These are phyloP conservation scores for Drepana arcuata DNA, from an alignment of 1,140 invertebrate species.

Conservation along the genomic window DNA sequence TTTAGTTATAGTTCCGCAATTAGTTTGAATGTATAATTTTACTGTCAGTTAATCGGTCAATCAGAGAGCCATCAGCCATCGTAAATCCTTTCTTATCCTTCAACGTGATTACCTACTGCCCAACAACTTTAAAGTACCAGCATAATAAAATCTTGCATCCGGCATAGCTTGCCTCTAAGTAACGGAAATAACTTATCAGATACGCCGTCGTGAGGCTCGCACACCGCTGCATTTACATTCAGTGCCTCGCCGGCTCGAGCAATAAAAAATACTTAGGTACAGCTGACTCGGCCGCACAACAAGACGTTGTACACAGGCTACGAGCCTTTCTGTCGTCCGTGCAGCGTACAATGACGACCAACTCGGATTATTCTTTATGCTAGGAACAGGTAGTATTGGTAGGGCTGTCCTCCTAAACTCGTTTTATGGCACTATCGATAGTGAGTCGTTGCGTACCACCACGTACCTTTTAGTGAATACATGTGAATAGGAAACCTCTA, in stretches of 20 bases:
- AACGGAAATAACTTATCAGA: constrained; percentile 60
- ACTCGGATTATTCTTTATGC: constrained; percentile 48
- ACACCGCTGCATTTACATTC: constrained; percentile 28
- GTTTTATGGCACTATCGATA: no score
- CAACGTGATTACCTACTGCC: not conserved
- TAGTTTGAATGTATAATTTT: no score
- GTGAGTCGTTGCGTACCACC: no score
- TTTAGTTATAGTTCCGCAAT: no score
- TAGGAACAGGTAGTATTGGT: constrained; percentile 46
- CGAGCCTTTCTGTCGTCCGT: constrained; percentile 36
- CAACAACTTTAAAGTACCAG: not conserved
- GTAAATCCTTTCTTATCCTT: no score
- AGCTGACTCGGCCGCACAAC: constrained; percentile 31
- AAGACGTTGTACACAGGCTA: constrained; percentile 32
- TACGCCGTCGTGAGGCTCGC: constrained; percentile 25
- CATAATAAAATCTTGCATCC: constrained; percentile 19
- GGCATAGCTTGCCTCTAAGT: constrained; percentile 21
- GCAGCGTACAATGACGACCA: constrained; percentile 36
- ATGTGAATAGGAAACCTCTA: no score
- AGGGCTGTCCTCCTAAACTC: constrained; percentile 26
- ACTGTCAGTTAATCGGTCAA: no score
- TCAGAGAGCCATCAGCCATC: no score
- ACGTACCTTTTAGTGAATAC: no score
- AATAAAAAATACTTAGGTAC: constrained; percentile 35
- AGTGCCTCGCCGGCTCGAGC: constrained; percentile 17